Percentiles rank a stretch among this genome's conserved stretches.
phyloP scores from a whole-genome alignment of 2,888 invertebrate genomes.

The Lycophotia porphyrea region DNA sequence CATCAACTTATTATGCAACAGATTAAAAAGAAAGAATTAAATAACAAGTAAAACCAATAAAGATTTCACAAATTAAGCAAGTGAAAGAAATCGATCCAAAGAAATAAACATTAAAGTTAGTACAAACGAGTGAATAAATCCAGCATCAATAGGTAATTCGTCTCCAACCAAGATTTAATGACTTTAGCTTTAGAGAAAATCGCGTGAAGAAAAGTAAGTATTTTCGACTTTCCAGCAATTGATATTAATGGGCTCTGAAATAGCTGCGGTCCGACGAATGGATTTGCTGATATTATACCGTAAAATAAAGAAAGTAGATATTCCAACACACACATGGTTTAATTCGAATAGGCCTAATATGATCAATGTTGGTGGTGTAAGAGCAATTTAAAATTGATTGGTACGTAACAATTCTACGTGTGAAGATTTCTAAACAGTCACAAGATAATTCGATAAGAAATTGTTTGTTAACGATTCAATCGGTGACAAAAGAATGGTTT shows the following conservation, averaged over 20 bases:
- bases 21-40: background rate
- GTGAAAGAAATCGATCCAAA: background rate
- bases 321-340: background rate
- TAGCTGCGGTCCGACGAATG: conserved; percentile 39
- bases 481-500: background rate
- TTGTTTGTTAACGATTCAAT: background rate
- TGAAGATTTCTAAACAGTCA: background rate
- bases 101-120: background rate
- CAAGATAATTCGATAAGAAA: background rate
- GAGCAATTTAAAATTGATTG: background rate
- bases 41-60: background rate
- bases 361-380: background rate
- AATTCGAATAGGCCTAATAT: background rate
- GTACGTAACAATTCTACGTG: background rate
- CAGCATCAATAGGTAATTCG: conserved; percentile 30
- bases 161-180: conserved; percentile 37
- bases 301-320: conserved; percentile 30
- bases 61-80: background rate
- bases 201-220: conserved; percentile 65
- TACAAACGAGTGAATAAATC: background rate
- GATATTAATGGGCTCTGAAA: conserved; percentile 67
- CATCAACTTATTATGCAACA: background rate
- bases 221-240: conserved; percentile 76
- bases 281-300: conserved; percentile 16
- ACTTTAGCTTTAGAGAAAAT: conserved; percentile 68